Evolutionary conservation across 2,113 vertebrate genomes (phyloP), one percentile per base, ranked within the genome.

Genomic region (Corythornis madagascariensis): DNA sequence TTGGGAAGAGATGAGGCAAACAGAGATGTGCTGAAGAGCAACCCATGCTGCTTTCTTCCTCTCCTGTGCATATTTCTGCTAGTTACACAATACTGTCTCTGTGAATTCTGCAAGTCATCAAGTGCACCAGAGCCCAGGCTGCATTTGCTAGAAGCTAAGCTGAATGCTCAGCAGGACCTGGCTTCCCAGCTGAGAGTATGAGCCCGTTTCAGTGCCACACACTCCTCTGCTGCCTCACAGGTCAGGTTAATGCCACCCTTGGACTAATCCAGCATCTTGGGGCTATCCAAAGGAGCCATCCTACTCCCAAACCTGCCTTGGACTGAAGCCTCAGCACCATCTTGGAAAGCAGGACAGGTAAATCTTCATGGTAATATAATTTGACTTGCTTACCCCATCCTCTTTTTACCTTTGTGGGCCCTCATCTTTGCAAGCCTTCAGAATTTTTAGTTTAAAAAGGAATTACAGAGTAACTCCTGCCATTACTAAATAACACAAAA

Each of bases 81-180:
- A 88, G 80, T 65, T 81, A 81, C 66, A 59, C 25, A 63, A 61
- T 70, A 93, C 89, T 86, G 7, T 90, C 53, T 64, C 29, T 31
- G 89, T 89, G 85, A 73, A 89, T 83, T 81, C 89, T 92, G 75
- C 82, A 92, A 89, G 72, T 61, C 91, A 93, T 93, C 74, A 70
- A 81, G 65, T 16, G 56, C 87, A 83, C 56, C 71, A 57, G 42
- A 79, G 25, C 61, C 72, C 21, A 42, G 77, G 66, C 70, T 61
- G 70, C 0, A 0, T 52, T 83, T 59, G 25, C 94, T 86, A 42
- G 64, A 77, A 76, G 82, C 78, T 56, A 66, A 89, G 89, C 40
- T 0, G 19, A 48, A 78, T 2, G 3, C 63, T 81, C 24, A 10
- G 47, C 3, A 0, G 40, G 59, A 89, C 12, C 66, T 59, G 42